Conservation (phyloP, 2,888 invertebrate species). For the Brassicogethes aeneus region DNA sequence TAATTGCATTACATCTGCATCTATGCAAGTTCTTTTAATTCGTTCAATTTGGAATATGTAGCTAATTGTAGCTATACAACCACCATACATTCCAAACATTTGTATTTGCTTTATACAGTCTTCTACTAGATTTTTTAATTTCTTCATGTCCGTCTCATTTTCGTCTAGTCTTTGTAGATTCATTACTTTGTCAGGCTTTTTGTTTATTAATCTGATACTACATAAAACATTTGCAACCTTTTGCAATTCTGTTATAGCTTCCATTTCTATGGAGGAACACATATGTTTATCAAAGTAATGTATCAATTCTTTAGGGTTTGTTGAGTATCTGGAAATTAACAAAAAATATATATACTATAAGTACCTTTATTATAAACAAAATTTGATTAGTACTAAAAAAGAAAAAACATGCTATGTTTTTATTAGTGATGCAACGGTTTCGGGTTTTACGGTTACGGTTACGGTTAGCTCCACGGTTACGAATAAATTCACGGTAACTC, state of each 20-base stretch:
- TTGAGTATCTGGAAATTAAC: conserved; percentile 39
- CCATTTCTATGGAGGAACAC: conserved; percentile 9
- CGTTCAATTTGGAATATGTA: conserved; percentile 55
- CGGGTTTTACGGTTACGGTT: too few relatives aligned
- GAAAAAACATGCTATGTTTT: too few relatives aligned
- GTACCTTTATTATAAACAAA: too few relatives aligned
- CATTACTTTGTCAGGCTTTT: conserved; percentile 10
- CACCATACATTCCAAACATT: conserved; percentile 51
- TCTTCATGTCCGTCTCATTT: conserved; percentile 10
- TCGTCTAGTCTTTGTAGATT: background rate
- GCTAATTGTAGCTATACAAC: conserved; percentile 48
- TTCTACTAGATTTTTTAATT: conserved; percentile 25
- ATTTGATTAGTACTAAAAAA: too few relatives aligned
- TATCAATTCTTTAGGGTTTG: conserved; percentile 41
- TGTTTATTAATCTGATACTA: background rate
- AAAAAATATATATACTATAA: background rate
- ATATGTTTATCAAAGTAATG: conserved; percentile 21
- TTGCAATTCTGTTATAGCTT: conserved; percentile 1
- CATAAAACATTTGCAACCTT: background rate
- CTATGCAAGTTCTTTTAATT: conserved; percentile 31
- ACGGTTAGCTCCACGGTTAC: too few relatives aligned
- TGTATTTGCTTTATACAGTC: conserved; percentile 39
- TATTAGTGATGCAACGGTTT: too few relatives aligned
- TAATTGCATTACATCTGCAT: conserved; percentile 15
- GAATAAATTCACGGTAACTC: too few relatives aligned